Conservation (phyloP, 53 echinoderm and acorn worm genomes). For the Astropecten irregularis region DNA sequence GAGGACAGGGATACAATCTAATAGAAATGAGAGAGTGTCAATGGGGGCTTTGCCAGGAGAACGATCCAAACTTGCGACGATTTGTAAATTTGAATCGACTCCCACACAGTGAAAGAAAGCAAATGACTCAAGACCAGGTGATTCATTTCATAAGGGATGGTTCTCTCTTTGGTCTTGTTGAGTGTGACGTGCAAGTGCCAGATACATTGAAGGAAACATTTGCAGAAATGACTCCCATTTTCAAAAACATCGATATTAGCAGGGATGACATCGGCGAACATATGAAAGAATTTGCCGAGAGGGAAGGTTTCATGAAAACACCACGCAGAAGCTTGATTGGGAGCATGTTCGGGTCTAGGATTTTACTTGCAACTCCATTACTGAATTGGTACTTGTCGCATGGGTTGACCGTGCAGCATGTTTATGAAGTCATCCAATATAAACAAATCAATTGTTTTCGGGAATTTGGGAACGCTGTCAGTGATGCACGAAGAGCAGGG, state of each 20-base stretch:
- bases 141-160: not conserved
- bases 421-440: constrained; percentile 52
- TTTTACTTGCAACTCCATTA: constrained; percentile 56
- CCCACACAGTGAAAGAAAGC: not conserved
- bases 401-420: constrained; percentile 22
- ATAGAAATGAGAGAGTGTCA: constrained; percentile 58
- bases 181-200: constrained; percentile 54
- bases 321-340: constrained; percentile 59
- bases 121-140: constrained; percentile 20
- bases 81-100: not conserved
- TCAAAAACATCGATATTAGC: constrained; percentile 32
- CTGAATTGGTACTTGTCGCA: constrained; percentile 58
- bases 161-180: constrained; percentile 47
- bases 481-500: constrained; percentile 51
- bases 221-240: constrained; percentile 65
- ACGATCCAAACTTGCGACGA: not conserved
- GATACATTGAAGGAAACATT: constrained; percentile 16
- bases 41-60: not conserved
- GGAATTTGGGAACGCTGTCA: constrained; percentile 46
- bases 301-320: constrained; percentile 6
- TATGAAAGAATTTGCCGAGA: constrained; percentile 46
- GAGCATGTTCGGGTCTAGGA: constrained; percentile 45
- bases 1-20: constrained; percentile 19
- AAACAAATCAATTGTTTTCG: constrained; percentile 22
- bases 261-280: constrained; percentile 58